phyloP scores from a whole-genome alignment of 2,888 invertebrate genomes.

The Tortricodes alternella region DNA sequence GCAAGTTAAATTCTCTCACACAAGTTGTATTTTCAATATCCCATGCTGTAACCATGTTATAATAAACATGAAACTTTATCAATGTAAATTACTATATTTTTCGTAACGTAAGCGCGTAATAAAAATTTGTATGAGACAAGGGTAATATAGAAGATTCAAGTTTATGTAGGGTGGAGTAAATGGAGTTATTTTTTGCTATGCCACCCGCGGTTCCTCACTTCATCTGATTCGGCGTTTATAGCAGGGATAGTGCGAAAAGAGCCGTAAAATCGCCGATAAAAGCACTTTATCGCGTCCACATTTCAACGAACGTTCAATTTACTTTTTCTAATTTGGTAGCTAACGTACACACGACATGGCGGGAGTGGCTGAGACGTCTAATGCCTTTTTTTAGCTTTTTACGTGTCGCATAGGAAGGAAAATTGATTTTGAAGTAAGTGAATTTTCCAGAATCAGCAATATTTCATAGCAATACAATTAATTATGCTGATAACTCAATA shows the following conservation, averaged over 20 bases:
- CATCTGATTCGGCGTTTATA: constrained; percentile 73
- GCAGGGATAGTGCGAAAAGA: constrained; percentile 67
- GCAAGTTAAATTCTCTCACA: neutral
- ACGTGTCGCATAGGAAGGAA: neutral
- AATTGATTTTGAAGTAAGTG: constrained; percentile 7
- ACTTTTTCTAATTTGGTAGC: constrained; percentile 52
- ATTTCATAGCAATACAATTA: constrained; percentile 64
- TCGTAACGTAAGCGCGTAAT: constrained; percentile 29
- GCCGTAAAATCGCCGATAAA: constrained; percentile 74
- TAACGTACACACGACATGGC: constrained; percentile 16
- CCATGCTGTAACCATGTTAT: neutral
- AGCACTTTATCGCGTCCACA: constrained; percentile 61
- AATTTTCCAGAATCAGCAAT: constrained; percentile 13
- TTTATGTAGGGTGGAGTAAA: constrained; percentile 56
- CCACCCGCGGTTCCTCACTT: constrained; percentile 64
- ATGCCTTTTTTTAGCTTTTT: constrained; percentile 8
- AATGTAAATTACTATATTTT: constrained; percentile 28
- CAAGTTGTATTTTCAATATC: neutral
- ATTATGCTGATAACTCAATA: constrained; percentile 67
- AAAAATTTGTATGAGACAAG: constrained; percentile 35
- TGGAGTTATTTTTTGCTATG: constrained; percentile 62
- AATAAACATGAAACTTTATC: constrained; percentile 15
- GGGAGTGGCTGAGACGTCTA: neutral
- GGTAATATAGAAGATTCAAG: constrained; percentile 43
- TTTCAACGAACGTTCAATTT: constrained; percentile 60